phyloP scores from a whole-genome alignment of 2,113 vertebrate genomes.

The Girardinichthys multiradiatus region DNA sequence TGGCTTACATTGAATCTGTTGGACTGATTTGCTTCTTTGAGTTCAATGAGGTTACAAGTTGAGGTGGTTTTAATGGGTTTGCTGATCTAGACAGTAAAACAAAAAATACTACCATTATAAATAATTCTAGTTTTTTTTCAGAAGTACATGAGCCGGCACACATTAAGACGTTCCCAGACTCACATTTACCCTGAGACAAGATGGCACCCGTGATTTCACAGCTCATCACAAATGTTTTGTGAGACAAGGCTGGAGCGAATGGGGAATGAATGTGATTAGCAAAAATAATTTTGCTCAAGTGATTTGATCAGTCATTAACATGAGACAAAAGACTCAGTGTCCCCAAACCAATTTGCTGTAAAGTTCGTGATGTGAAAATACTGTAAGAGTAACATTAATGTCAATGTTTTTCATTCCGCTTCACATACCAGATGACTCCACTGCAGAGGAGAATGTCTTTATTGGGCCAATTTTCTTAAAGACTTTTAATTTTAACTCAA shows the following conservation, averaged over 20 bases:
- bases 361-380: constrained; percentile 34
- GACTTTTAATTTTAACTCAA: background rate
- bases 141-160: constrained; percentile 4
- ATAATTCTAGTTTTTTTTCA: background rate
- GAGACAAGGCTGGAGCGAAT: constrained; percentile 32
- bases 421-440: background rate
- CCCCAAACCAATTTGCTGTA: constrained; percentile 39
- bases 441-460: background rate
- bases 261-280: constrained; percentile 44
- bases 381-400: constrained; percentile 11
- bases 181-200: background rate
- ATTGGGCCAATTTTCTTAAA: background rate
- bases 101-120: constrained; percentile 4
- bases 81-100: constrained; percentile 27
- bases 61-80: constrained; percentile 1
- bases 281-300: constrained; percentile 27
- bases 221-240: constrained; percentile 30
- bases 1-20: no score
- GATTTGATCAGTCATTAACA: constrained; percentile 37
- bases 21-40: background rate
- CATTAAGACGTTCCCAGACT: background rate
- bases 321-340: constrained; percentile 39
- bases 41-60: constrained; percentile 14
- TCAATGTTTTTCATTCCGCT: constrained; percentile 12
- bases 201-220: constrained; percentile 16